Conservation (phyloP, 2,888 invertebrate species). For the Colletes collaris region DNA sequence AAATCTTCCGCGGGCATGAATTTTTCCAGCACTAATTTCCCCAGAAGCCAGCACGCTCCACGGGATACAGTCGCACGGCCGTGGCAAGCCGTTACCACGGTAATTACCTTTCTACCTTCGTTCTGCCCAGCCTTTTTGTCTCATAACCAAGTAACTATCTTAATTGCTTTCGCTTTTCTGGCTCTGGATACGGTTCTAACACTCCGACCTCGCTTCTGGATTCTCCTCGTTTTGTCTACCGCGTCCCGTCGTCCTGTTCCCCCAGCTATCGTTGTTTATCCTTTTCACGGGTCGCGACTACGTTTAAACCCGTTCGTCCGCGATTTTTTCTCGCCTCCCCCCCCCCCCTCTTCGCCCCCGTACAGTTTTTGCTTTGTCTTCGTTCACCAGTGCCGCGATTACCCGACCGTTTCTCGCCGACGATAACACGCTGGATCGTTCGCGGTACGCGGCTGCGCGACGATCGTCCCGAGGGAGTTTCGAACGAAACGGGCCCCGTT, state of each 20-base stretch:
- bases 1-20: conserved; percentile 78
- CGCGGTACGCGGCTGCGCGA: conserved; percentile 41
- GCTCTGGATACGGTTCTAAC: conserved; percentile 61
- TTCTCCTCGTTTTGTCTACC: conserved; percentile 3
- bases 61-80: conserved; percentile 65
- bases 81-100: conserved; percentile 76
- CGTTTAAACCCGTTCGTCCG: conserved; percentile 48
- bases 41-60: conserved; percentile 69
- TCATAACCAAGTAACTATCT: conserved; percentile 80
- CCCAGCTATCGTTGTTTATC: conserved; percentile 31
- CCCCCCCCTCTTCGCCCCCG: not conserved
- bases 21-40: conserved; percentile 78
- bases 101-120: conserved; percentile 78
- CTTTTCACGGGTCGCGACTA: conserved; percentile 23
- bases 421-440: conserved; percentile 39
- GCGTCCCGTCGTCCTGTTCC: not conserved
- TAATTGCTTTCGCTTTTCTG: conserved; percentile 77
- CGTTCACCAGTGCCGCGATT: not conserved
- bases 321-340: conserved; percentile 1
- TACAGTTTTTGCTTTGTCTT: not conserved
- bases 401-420: conserved; percentile 19
- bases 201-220: not conserved
- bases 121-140: conserved; percentile 76
- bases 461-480: conserved; percentile 53
- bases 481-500: conserved; percentile 55